Evolutionary conservation across 2,888 invertebrate species (phyloP), one percentile per base, ranked within the genome.

Genomic region (Conus canariensis): DNA sequence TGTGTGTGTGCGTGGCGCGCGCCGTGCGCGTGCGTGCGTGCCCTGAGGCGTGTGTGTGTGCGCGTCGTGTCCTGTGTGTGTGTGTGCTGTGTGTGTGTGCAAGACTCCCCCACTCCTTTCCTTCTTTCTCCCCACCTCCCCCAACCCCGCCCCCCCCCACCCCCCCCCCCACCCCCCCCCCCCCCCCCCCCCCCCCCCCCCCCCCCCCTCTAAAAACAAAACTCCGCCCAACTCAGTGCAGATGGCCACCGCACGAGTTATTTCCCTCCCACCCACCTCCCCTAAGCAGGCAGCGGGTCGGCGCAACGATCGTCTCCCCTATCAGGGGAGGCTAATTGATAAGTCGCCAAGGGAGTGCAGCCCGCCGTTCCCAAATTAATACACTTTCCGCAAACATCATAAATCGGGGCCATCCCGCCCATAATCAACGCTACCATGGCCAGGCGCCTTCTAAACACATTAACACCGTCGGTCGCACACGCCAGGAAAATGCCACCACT

Each of bases 301-400:
- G 25, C 22, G 10, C 22, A 82, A 87, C 70, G 87, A 89, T 58
- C 85, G 19, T n/a, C 22, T 19, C 22, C 56, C 74, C 74, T 70
- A 74, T 85, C 70, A 83, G 59, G 45, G 85, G 85, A 64, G 70
- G 85, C n/a, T 89, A 89, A 89, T 89, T 89, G 85, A 89, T 89
- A 89, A 83, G 85, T 74, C 85, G 85, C 58, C 74, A n/a, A 30
- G 67, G 67, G 19, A 89, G 85, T 58, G 89, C 70, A 70, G 60
- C n/a, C 67, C 70, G 89, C 67, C 60, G 60, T 59, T 8, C 74
- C 19, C 85, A 89, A 89, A 89, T 89, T 89, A 89, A 89, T 89
- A 85, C 89, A 89, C 89, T 89, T 89, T 89, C 70, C 85, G 89
- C 89, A 89, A 89, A 89, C 85, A 89, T 89, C 89, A 89, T 89